Base-by-base conservation (phyloP, 2,888 invertebrate species). In the Drosophila rubida region DNA sequence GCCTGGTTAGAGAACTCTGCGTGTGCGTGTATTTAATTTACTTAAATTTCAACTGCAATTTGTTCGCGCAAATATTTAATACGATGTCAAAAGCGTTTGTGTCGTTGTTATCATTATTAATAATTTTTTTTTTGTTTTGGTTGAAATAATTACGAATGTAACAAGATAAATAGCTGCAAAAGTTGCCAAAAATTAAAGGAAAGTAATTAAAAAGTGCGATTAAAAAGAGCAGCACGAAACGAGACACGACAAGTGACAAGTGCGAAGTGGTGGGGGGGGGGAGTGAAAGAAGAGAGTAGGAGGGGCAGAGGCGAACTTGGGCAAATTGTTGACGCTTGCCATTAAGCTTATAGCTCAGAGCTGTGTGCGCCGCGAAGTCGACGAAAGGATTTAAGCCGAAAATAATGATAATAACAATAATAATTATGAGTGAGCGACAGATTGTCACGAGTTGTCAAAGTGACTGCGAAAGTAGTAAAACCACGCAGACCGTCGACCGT, bases 121-220 rank as follows among this genome's bases (percentile, higher is more conserved):
- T 58, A 74, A 46, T 37, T 39, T n/a, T n/a, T 41, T 39, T 63
- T 23, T 41, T n/a, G n/a, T 7, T 19, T 27, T 13, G 11, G 11
- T 27, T 35, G 19, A 48, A 44, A 39, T 48, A 73, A 71, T 2
- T 19, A 19, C 19, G 19, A 54, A 46, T 74, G 67, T 79, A 75
- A 78, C 86, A 75, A 69, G 69, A 65, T 65, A 65, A 69, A 72
- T 73, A 63, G 69, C 59, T 50, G 60, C 67, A 72, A 86, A 76
- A 86, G 72, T 80, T 86, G 67, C 71, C 75, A n/a, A 42, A 82
- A 82, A 83, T 83, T 71, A 80, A 86, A 84, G 82, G 69, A 83
- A 86, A 83, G 87, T 83, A 83, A 83, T 83, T 87, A 83, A 84
- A 85, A 83, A 86, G 82, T 86, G 76, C 76, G 78, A 83, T 77